Evolutionary conservation across 2,888 invertebrate genomes (phyloP).

Genomic region (Cantharis nigra): DNA sequence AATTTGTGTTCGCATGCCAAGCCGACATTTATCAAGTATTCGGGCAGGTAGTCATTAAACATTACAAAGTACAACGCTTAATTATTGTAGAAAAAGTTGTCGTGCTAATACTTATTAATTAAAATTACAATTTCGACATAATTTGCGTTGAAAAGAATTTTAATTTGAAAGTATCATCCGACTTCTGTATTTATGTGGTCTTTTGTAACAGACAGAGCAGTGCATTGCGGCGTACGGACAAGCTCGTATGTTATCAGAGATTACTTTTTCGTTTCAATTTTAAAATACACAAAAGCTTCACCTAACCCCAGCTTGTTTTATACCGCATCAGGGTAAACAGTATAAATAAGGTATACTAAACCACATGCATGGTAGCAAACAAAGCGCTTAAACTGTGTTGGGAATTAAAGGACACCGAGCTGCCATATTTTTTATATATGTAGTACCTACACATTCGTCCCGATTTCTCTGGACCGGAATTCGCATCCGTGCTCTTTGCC

Average conservation of each 20-base stretch:
- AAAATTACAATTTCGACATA: constrained; percentile 2
- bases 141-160: constrained; percentile 16
- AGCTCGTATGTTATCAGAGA: constrained; percentile 41
- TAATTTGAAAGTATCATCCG: constrained; percentile 20
- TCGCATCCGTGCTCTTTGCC: neutral
- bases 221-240: constrained; percentile 24
- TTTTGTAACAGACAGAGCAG: constrained; percentile 23
- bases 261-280: constrained; percentile 46
- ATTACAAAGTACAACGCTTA: neutral
- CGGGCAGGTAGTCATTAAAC: neutral
- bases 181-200: constrained; percentile 26
- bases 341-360: constrained; percentile 40
- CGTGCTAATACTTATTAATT: neutral
- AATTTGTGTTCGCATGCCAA: neutral
- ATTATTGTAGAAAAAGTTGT: neutral
- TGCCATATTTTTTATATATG: constrained; percentile 23
- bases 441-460: neutral
- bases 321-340: constrained; percentile 38
- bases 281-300: constrained; percentile 40
- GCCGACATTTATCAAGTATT: neutral
- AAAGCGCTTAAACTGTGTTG: constrained; percentile 29
- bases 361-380: constrained; percentile 24
- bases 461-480: constrained; percentile 2
- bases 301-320: constrained; percentile 29
- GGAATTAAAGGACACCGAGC: constrained; percentile 30